Base-by-base conservation (phyloP, 2,888 invertebrate genomes). In the Aphodius sticticus region DNA sequence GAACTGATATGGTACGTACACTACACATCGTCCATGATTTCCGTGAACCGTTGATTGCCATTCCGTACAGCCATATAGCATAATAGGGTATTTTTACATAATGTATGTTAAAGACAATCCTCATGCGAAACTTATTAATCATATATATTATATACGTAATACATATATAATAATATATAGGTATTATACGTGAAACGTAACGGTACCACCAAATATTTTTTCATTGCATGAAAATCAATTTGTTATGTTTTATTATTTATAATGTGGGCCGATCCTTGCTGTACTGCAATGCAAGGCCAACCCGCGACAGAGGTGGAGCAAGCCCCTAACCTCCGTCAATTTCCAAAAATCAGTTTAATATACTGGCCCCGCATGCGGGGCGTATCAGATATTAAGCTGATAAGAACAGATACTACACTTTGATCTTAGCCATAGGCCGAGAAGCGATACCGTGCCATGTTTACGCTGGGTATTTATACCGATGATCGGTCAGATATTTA, bases 201-300 rank as follows among this genome's bases (percentile, higher is more conserved):
- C 26, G 26, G 26, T 26, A 26, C 26, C 26, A 26, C 26, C 26
- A 3, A 2, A 26, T 26, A 26, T 3, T 1, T 26, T 26, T 26
- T 26, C 26, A 26, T 26, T 26, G 2, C 53, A 53, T 53, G 53
- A 12, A 53, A 53, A 5, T 3, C 7, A 53, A 5, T 53, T 7
- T 38, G 6, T 6, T 53, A 53, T 5, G 26, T 53, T 53, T 53
- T 7, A 53, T 53, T 53, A 53, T 7, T 6, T 53, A 71, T 6
- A 74, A 78, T 15, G 91, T 91, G 80, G 92, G 87, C 92, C 92
- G 89, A 90, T 91, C 92, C 92, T 90, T 91, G 91, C 90, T 89
- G 92, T 92, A 92, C 92, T 93, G 92, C 92, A 92, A 93, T 92
- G 90, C 92, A 91, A 90, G 92, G 92, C 91, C 92, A 92, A 93